Conservation (phyloP, 2,888 invertebrate species). For the Tricholauxania praeusta region DNA sequence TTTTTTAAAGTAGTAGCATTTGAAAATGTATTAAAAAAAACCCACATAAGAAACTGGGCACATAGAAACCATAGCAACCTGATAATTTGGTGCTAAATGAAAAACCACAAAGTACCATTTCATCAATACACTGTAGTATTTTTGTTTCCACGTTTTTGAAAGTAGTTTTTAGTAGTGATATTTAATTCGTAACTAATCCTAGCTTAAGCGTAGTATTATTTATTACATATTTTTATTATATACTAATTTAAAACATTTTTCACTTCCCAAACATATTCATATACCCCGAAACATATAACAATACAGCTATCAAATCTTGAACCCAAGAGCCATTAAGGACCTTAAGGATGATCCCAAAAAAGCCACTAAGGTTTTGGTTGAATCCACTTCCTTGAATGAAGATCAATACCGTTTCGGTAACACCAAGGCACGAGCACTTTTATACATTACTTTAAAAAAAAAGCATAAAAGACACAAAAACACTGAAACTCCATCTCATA, state of each 20-base stretch:
- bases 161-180: too few relatives aligned
- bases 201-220: too few relatives aligned
- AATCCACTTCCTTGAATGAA: slow-evolving; percentile 84
- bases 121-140: too few relatives aligned
- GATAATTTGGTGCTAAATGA: too few relatives aligned
- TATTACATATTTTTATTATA: background rate
- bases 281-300: background rate
- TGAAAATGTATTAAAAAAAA: slow-evolving; percentile 4
- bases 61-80: too few relatives aligned
- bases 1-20: too few relatives aligned
- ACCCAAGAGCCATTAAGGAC: slow-evolving; percentile 87
- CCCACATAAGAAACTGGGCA: slow-evolving; percentile 16
- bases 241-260: slow-evolving; percentile 16
- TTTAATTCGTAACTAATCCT: too few relatives aligned
- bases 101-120: too few relatives aligned
- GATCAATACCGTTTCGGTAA: slow-evolving; percentile 97
- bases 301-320: slow-evolving; percentile 98
- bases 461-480: background rate
- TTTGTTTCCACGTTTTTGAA: too few relatives aligned
- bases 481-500: slow-evolving; percentile 1
- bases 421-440: slow-evolving; percentile 89
- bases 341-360: slow-evolving; percentile 81
- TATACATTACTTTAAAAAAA: background rate
- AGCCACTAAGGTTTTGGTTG: slow-evolving; percentile 85
- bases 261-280: background rate